phyloP scores from a whole-genome alignment of 2,888 invertebrate species.

The Anticlea derivata region DNA sequence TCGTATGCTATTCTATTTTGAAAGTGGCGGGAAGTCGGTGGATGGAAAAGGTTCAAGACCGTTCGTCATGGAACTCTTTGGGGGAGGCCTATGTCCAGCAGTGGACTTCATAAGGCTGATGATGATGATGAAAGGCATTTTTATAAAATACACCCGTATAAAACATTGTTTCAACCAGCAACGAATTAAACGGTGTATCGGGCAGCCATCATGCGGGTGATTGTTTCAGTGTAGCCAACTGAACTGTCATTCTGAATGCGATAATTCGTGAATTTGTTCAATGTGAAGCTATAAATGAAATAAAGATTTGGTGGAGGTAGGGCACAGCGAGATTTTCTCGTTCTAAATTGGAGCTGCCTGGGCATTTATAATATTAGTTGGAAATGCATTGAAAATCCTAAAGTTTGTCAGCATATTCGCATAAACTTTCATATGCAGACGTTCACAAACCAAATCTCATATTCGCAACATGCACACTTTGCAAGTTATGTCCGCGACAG shows the following conservation, averaged over 20 bases:
- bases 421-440: constrained; percentile 7
- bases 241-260: not conserved
- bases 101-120: no score
- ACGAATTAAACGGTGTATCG: constrained; percentile 2
- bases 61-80: no score
- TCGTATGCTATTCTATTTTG: no score
- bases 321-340: no score
- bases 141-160: not conserved
- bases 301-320: not conserved
- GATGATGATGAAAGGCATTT: not conserved
- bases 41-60: no score
- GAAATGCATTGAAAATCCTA: not conserved
- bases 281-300: not conserved
- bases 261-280: constrained; percentile 2
- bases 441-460: constrained; percentile 12
- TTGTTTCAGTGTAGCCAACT: constrained; percentile 8
- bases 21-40: no score
- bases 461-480: constrained; percentile 23
- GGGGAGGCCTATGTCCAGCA: no score
- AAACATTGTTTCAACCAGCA: not conserved
- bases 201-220: constrained; percentile 6
- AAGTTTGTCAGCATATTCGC: not conserved
- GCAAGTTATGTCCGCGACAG: constrained; percentile 32
- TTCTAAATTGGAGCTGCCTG: no score
- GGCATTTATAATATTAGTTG: no score